These are phyloP conservation scores for Spicauda simplicius DNA, from an alignment of 2,888 invertebrate species.

Conservation along the genomic window DNA sequence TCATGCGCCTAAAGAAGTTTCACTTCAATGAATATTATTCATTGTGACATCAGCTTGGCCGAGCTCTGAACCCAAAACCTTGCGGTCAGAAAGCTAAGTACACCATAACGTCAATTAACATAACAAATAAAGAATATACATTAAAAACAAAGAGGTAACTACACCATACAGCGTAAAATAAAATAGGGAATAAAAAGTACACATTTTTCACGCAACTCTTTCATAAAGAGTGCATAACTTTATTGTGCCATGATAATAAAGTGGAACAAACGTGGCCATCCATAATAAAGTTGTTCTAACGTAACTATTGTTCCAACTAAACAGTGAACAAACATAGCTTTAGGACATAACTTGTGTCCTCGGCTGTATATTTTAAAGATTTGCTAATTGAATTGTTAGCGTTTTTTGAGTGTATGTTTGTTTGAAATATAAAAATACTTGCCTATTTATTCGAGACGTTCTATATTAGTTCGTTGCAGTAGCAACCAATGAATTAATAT, in stretches of 20 bases:
- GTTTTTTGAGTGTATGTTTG: too few species aligned
- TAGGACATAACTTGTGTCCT: not conserved
- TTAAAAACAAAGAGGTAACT: too few species aligned
- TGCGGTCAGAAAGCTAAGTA: too few species aligned
- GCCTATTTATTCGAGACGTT: not conserved
- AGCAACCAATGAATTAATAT: too few species aligned
- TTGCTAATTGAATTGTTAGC: not conserved
- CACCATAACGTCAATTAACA: too few species aligned
- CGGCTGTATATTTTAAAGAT: not conserved
- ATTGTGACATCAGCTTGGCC: too few species aligned
- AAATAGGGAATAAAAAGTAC: not conserved
- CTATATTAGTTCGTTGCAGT: not conserved
- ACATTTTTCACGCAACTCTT: not conserved
- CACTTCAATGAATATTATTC: too few species aligned
- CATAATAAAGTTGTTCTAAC: constrained; percentile 5
- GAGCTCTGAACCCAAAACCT: too few species aligned
- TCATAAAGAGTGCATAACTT: not conserved
- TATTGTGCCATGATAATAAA: constrained; percentile 4
- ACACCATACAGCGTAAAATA: too few species aligned
- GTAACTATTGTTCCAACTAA: not conserved
- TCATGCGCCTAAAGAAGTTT: too few species aligned
- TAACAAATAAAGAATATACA: too few species aligned
- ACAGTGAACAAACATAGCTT: constrained; percentile 5
- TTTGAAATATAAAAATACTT: too few species aligned
- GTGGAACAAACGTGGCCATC: constrained; percentile 2